Conservation (phyloP, 2,113 vertebrate species). For the Eulacestoma nigropectus region DNA sequence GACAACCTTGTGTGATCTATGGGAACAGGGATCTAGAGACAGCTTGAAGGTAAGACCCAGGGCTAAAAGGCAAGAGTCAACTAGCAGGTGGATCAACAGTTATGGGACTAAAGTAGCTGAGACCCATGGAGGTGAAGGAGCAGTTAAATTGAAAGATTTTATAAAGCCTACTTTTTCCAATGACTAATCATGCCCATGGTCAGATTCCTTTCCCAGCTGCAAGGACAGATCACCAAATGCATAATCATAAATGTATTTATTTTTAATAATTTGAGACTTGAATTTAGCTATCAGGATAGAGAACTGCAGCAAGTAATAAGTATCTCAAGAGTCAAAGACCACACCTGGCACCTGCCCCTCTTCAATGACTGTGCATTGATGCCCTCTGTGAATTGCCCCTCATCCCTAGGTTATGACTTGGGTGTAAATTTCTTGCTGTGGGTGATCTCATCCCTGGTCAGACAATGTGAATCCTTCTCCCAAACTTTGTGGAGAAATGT, state of each 20-base stretch:
- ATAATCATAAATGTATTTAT: background rate
- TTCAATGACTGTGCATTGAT: background rate
- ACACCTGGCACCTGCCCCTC: background rate
- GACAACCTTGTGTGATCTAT: background rate
- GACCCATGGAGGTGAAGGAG: background rate
- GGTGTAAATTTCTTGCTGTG: background rate
- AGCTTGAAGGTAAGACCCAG: background rate
- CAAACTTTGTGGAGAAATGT: background rate
- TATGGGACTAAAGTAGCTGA: background rate
- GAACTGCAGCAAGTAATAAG: background rate
- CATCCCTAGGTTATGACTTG: background rate
- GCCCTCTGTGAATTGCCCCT: background rate
- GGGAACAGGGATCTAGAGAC: background rate
- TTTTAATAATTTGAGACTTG: background rate
- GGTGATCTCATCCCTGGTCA: background rate
- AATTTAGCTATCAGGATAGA: background rate
- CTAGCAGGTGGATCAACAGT: background rate
- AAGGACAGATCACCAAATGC: background rate
- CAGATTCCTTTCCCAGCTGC: background rate
- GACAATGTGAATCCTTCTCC: background rate
- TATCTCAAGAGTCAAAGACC: background rate
- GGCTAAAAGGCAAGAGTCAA: background rate
- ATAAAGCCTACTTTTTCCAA: background rate
- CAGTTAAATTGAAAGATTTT: background rate
- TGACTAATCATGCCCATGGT: background rate